Evolutionary conservation across 2,113 vertebrate species (phyloP).

Genomic region (Hypanus sabinus): DNA sequence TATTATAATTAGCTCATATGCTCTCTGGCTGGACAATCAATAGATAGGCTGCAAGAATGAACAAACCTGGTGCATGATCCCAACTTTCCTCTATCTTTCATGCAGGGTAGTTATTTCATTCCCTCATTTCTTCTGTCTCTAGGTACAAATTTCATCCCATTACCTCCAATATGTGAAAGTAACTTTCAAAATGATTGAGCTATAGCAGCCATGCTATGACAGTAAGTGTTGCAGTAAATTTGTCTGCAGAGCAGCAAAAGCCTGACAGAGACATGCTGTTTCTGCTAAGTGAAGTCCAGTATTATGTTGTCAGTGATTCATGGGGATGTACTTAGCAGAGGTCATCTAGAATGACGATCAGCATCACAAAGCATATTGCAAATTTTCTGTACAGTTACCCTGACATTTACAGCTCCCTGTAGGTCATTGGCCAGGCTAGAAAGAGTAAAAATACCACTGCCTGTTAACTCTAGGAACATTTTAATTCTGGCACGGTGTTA

Average conservation of each 20-base stretch:
- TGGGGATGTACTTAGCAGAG: slow-evolving; percentile 10
- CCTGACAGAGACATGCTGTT: slow-evolving; percentile 10
- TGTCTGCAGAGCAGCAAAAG: neutral
- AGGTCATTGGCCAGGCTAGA: slow-evolving; percentile 19
- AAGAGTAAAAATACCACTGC: slow-evolving; percentile 20
- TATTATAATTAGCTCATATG: neutral
- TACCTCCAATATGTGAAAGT: neutral
- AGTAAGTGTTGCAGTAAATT: slow-evolving; percentile 4
- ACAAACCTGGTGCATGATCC: neutral
- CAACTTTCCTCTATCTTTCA: neutral
- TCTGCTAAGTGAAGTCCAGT: slow-evolving; percentile 27
- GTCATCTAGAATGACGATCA: slow-evolving; percentile 34
- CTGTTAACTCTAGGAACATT: slow-evolving; percentile 19
- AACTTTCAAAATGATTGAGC: too few species aligned
- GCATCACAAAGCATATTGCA: slow-evolving; percentile 32
- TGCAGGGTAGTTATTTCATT: neutral
- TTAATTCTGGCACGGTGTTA: slow-evolving; percentile 18
- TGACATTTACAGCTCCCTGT: slow-evolving; percentile 37
- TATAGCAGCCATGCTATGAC: neutral
- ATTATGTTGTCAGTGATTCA: slow-evolving; percentile 21
- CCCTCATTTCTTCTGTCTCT: neutral
- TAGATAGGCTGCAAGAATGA: neutral
- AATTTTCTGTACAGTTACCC: slow-evolving; percentile 35
- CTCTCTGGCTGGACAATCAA: neutral
- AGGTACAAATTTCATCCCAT: neutral